A percentile compares a stretch with the other conserved stretches of the same genome.
Evolutionary conservation across 37 sponge, comb jelly and placozoan genomes (phyloP).

Genomic region (Ianthella basta): DNA sequence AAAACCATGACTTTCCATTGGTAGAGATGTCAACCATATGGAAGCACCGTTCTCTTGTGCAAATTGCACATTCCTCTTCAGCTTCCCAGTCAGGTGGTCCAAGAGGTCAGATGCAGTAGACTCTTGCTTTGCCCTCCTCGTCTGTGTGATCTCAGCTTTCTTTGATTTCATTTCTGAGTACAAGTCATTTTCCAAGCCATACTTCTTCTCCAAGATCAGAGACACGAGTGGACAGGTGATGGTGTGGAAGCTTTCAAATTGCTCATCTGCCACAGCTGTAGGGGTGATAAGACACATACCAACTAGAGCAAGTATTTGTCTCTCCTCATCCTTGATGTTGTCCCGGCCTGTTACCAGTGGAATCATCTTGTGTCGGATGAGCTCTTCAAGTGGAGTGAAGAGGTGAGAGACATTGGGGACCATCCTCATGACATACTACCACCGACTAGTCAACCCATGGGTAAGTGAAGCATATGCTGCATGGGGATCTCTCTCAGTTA

Average conservation of each 20-base stretch:
- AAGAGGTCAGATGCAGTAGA: too few relatives aligned
- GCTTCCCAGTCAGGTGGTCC: too few relatives aligned
- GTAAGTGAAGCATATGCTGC: neutral
- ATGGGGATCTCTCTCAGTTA: neutral
- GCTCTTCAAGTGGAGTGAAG: neutral
- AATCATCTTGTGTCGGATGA: neutral
- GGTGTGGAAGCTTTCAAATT: neutral
- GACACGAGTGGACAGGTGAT: neutral
- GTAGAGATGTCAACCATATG: too few relatives aligned
- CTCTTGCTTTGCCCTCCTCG: neutral
- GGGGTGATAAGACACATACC: neutral
- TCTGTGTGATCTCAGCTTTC: neutral
- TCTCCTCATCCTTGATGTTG: neutral
- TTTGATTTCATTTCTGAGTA: neutral
- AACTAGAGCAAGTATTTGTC: neutral
- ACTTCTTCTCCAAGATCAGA: neutral
- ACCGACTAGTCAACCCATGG: neutral
- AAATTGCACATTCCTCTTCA: too few relatives aligned
- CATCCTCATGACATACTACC: neutral
- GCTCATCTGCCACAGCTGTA: neutral
- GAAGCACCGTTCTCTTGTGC: too few relatives aligned
- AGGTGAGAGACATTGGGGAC: neutral
- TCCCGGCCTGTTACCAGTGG: neutral
- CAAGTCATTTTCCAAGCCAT: neutral
- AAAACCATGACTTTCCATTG: too few relatives aligned